phyloP scores from a whole-genome alignment of 2,888 invertebrate genomes.

The Mellilla xanthometata region DNA sequence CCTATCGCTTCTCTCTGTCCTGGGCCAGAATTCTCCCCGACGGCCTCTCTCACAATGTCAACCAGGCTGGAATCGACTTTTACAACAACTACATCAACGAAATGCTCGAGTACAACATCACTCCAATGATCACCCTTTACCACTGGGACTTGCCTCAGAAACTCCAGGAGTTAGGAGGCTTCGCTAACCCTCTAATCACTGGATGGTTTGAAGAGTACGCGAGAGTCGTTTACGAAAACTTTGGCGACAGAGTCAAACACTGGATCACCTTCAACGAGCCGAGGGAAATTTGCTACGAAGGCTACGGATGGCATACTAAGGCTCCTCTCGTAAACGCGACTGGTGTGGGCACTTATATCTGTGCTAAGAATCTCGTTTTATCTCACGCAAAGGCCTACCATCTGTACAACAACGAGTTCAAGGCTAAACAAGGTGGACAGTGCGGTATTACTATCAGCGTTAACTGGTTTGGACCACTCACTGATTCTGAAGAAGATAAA shows the following conservation, averaged over 20 bases:
- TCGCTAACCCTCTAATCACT: slow-evolving; percentile 59
- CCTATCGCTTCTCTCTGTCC: slow-evolving; percentile 80
- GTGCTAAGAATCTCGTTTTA: slow-evolving; percentile 69
- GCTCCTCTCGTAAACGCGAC: slow-evolving; percentile 60
- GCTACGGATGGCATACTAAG: slow-evolving; percentile 61
- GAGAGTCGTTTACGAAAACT: slow-evolving; percentile 58
- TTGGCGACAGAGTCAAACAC: slow-evolving; percentile 74
- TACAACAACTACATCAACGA: slow-evolving; percentile 85
- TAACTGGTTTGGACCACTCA: slow-evolving; percentile 45
- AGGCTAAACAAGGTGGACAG: slow-evolving; percentile 41
- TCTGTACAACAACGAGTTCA: slow-evolving; percentile 60
- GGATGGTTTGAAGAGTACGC: slow-evolving; percentile 78
- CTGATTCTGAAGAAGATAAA: slow-evolving; percentile 55
- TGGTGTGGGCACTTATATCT: slow-evolving; percentile 73
- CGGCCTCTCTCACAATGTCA: slow-evolving; percentile 75
- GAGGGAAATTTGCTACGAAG: slow-evolving; percentile 55
- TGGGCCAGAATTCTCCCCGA: slow-evolving; percentile 85
- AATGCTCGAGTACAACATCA: slow-evolving; percentile 82
- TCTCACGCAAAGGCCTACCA: slow-evolving; percentile 80
- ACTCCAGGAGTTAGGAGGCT: slow-evolving; percentile 81
- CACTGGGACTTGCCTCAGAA: slow-evolving; percentile 81
- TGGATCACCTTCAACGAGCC: slow-evolving; percentile 85
- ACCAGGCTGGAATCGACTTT: slow-evolving; percentile 83
- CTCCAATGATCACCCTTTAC: slow-evolving; percentile 81
- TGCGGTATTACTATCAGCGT: slow-evolving; percentile 53